Conservation (phyloP, 1,140 invertebrate genomes). For the Limonius californicus region DNA sequence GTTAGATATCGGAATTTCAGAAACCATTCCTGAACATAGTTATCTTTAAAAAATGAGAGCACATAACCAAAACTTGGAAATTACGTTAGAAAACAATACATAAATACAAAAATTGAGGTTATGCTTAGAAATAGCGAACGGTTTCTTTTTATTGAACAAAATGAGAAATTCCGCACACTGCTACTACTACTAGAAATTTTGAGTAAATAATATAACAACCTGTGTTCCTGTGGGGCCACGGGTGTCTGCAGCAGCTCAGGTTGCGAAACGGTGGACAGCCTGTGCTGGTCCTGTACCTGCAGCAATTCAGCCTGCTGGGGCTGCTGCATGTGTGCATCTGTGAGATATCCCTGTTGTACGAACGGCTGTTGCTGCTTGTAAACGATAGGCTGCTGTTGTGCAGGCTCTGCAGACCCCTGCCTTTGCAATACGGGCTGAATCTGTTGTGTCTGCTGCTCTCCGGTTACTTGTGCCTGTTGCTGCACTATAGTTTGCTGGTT, state of each 20-base stretch:
- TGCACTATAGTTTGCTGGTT: not conserved
- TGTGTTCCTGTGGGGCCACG: constrained; percentile 31
- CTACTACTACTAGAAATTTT: too few species aligned
- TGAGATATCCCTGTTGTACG: constrained; percentile 30
- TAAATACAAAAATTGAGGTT: too few species aligned
- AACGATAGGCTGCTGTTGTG: constrained; percentile 39
- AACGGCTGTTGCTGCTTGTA: constrained; percentile 39
- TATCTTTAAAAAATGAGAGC: too few species aligned
- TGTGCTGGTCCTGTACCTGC: constrained; percentile 35
- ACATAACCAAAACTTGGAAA: too few species aligned
- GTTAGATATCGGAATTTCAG: too few species aligned
- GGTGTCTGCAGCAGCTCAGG: constrained; percentile 38
- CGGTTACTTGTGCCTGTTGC: not conserved
- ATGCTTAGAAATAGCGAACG: too few species aligned
- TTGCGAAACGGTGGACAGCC: constrained; percentile 38
- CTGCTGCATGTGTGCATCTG: constrained; percentile 32
- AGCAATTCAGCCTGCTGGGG: constrained; percentile 39
- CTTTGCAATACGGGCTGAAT: constrained; percentile 29
- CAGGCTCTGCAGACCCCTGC: constrained; percentile 37
- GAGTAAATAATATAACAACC: not conserved
- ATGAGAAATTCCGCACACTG: too few species aligned
- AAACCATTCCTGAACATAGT: too few species aligned
- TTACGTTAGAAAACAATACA: too few species aligned
- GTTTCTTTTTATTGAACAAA: too few species aligned
- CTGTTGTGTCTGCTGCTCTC: not conserved